These are phyloP conservation scores for Lepidonotus clava DNA, from an alignment of 2,888 invertebrate genomes.

Conservation along the genomic window DNA sequence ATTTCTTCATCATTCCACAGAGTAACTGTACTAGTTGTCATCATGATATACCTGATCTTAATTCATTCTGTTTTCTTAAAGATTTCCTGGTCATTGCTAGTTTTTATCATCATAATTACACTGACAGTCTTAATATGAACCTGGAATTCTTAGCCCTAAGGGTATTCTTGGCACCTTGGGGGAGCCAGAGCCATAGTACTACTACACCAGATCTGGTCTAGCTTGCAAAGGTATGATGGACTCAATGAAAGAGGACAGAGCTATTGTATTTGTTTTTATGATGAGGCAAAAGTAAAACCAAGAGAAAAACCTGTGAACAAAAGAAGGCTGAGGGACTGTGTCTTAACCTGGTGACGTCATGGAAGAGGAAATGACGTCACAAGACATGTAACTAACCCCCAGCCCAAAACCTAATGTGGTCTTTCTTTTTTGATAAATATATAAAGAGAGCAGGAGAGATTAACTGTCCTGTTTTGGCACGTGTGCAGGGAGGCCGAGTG, in stretches of 20 bases:
- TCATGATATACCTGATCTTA: conserved; percentile 13
- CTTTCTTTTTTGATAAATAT: not conserved
- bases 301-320: not conserved
- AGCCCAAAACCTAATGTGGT: conserved; percentile 4
- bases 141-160: too few species aligned
- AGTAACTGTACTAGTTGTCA: not conserved
- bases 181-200: too few species aligned
- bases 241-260: not conserved
- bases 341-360: conserved; percentile 37
- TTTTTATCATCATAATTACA: too few species aligned
- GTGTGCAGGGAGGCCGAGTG: too few species aligned
- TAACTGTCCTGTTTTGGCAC: not conserved
- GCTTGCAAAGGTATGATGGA: not conserved
- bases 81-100: too few species aligned
- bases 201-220: too few species aligned
- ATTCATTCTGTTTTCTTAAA: not conserved
- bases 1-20: conserved; percentile 31
- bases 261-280: not conserved
- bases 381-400: conserved; percentile 14
- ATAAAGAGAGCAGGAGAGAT: not conserved
- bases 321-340: not conserved
- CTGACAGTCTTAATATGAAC: too few species aligned
- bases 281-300: not conserved
- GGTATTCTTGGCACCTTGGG: too few species aligned
- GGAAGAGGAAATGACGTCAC: conserved; percentile 9